Evolutionary conservation across 2,888 invertebrate species (phyloP), one percentile per base, ranked within the genome.

Genomic region (Drosophila meridiana): DNA sequence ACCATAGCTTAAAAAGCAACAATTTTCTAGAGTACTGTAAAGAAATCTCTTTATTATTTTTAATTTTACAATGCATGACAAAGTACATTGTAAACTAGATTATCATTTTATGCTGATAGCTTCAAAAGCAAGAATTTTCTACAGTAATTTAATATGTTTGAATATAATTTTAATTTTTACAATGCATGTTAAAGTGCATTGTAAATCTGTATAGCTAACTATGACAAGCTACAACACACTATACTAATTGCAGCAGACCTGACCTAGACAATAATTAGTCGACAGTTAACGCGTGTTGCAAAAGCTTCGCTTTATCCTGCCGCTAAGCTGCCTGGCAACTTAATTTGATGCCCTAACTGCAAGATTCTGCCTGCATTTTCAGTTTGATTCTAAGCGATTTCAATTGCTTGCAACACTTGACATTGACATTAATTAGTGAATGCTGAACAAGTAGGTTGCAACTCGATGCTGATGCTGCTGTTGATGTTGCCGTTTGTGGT

Each of bases 361-460:
- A 4, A 13, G 20, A 20, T 26, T 11, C 14, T 47, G 4, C 9
- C n/a, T 47, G 36, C 26, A 43, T 42, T 14, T 42, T 28, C 40
- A 38, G 9, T 20, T 20, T 20, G 43, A 43, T 38, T 42, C 48
- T 45, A 65, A 63, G 65, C 56, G 48, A 60, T 69, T 75, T 70
- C 77, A 77, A 73, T 78, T 76, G 70, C 60, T 55, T 20, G 62
- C 72, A 61, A 13, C 78, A 59, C 52, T 77, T 77, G 77, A 74
- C 75, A 82, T 70, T 77, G 82, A 75, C 79, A 81, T 77, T 79
- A 81, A 82, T 82, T 82, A 75, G 79, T 71, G 79, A 74, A 42
- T 74, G 58, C 58, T 43, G 79, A 43, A 63, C 64, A 61, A 75
- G 76, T 56, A 64, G 52, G 76, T 63, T 50, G 58, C 62, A 52